A percentile compares a stretch with the other conserved stretches of the same genome.
Evolutionary conservation across 64 coral and sea anemone species (phyloP).

Genomic region (Pocillopora verrucosa): DNA sequence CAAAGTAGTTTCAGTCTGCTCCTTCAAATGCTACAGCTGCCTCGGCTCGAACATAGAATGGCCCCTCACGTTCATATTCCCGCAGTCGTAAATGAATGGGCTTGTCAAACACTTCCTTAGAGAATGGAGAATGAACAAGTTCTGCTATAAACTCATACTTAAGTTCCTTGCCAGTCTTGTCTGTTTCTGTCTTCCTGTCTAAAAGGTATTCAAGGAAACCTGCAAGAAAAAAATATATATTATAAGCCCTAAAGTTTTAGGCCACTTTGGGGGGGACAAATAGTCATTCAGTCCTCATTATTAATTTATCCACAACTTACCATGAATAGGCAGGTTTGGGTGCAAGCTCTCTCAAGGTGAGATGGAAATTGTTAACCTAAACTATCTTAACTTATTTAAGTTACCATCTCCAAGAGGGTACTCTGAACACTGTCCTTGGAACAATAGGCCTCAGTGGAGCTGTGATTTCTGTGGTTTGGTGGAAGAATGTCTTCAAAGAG

Average conservation of each 20-base stretch:
- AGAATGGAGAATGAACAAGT: constrained; percentile 56
- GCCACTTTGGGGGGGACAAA: no score
- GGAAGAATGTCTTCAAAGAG: constrained; percentile 16
- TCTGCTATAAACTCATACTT: constrained; percentile 91
- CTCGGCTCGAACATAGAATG: constrained; percentile 82
- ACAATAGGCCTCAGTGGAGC: not conserved
- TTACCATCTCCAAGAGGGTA: not conserved
- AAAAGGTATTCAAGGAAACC: constrained; percentile 94
- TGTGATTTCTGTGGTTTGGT: not conserved
- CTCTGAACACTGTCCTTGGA: not conserved
- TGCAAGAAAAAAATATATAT: constrained; percentile 28
- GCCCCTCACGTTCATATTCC: constrained; percentile 93
- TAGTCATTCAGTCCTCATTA: no score
- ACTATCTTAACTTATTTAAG: no score
- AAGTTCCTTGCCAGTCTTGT: constrained; percentile 79
- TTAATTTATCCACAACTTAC: no score
- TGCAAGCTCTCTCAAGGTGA: no score
- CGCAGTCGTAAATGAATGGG: constrained; percentile 76
- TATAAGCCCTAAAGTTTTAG: no score
- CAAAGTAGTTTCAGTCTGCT: constrained; percentile 41
- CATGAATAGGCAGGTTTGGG: no score
- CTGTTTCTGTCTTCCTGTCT: constrained; percentile 86
- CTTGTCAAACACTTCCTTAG: constrained; percentile 76
- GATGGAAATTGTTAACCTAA: no score
- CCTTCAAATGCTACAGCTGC: constrained; percentile 92